These are phyloP conservation scores for Hylia prasina DNA, from an alignment of 2,113 vertebrate species.

Conservation along the genomic window DNA sequence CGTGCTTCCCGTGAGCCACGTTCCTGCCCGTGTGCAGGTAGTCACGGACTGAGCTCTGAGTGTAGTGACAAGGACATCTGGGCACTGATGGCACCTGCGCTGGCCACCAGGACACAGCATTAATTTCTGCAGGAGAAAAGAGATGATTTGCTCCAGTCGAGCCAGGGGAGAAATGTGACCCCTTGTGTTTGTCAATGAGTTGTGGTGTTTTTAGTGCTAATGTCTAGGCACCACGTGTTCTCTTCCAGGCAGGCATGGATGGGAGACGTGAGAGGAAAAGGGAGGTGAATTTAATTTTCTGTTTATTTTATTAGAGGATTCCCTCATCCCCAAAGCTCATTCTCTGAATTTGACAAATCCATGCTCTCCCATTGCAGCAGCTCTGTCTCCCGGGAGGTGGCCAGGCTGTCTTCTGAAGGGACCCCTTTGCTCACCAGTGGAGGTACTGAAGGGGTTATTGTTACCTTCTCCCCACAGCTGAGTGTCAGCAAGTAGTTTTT, in stretches of 20 bases:
- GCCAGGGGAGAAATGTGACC: neutral
- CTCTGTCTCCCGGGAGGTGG: neutral
- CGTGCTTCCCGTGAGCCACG: rapidly evolving
- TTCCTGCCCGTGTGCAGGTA: neutral
- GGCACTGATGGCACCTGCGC: neutral
- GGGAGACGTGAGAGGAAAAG: neutral
- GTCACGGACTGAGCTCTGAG: rapidly evolving
- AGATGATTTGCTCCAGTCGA: neutral
- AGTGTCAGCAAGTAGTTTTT: neutral
- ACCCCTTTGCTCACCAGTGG: neutral
- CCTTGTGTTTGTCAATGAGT: neutral
- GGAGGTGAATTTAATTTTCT: neutral
- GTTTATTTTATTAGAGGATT: neutral
- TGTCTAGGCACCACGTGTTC: rapidly evolving
- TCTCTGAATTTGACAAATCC: neutral
- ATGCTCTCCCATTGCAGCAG: neutral
- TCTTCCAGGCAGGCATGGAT: neutral
- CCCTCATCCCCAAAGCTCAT: neutral
- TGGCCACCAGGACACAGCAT: neutral
- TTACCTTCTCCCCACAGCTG: neutral
- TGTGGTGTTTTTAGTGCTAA: neutral
- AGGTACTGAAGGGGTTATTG: neutral
- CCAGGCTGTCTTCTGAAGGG: neutral
- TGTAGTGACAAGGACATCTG: rapidly evolving
- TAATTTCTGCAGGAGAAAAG: neutral